phyloP scores from a whole-genome alignment of 2,888 invertebrate species.

The Ophion ellenae region DNA sequence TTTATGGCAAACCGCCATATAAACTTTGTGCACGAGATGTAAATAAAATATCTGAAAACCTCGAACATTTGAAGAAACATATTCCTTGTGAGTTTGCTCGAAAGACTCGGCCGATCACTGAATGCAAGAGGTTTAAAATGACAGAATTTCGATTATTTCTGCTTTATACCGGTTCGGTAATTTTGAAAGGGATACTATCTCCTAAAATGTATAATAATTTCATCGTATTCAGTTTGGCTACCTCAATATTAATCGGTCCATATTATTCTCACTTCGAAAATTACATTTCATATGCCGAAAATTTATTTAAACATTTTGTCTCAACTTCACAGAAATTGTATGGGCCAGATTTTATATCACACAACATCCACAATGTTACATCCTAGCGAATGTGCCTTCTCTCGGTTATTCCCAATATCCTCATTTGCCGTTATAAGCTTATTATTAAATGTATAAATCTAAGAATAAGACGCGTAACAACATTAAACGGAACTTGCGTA shows the following conservation, averaged over 20 bases:
- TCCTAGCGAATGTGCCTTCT: too few species aligned
- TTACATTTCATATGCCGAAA: background rate
- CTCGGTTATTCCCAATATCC: too few species aligned
- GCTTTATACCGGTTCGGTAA: conserved; percentile 56
- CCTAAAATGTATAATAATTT: conserved; percentile 67
- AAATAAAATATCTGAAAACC: conserved; percentile 32
- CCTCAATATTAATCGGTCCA: conserved; percentile 59
- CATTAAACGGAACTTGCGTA: too few species aligned
- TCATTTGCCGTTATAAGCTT: too few species aligned
- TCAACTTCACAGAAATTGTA: conserved; percentile 59
- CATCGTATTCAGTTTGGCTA: conserved; percentile 63
- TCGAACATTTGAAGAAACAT: conserved; percentile 43
- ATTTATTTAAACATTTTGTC: conserved; percentile 54
- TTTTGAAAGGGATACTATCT: conserved; percentile 63
- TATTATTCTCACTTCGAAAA: too few species aligned
- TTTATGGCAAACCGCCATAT: conserved; percentile 55
- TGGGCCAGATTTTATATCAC: conserved; percentile 70
- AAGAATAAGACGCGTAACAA: too few species aligned
- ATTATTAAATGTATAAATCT: too few species aligned
- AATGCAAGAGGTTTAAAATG: conserved; percentile 66
- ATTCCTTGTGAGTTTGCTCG: conserved; percentile 71
- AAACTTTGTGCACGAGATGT: conserved; percentile 55
- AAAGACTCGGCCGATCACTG: conserved; percentile 64
- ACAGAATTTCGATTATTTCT: conserved; percentile 68
- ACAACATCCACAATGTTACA: conserved; percentile 79